Evolutionary conservation across 2,113 vertebrate species (phyloP), one percentile per base, ranked within the genome.

Genomic region (Antigone vipio): DNA sequence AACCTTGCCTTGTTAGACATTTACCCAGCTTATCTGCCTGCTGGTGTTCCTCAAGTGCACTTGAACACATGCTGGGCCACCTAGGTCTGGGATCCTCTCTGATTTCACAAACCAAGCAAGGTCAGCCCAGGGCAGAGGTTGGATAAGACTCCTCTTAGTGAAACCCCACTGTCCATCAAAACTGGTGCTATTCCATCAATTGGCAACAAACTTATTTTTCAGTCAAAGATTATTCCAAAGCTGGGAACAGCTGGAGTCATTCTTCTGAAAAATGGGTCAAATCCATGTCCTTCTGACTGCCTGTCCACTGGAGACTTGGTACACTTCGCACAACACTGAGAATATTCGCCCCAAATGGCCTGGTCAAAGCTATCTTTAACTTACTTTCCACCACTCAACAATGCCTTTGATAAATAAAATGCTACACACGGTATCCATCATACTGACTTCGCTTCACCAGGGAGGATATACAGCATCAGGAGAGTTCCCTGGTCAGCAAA

Each of bases 41-140:
- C 95, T 96, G 89, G 83, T 80, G 87, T 89, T 94, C 67, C 72
- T 72, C 49, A 89, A 91, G 85, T 23, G 66, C 80, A 49, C 93
- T 95, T 73, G 84, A 89, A 92, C 91, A 49, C 96, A 87, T 8
- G 56, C 93, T 94, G 88, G 71, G 95, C 92, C 85, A 87, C 84
- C 32, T 58, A 62, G 34, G 83, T 82, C 76, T n/a, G 63, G 49
- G 52, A 88, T 72, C 85, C 85, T 94, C 94, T 97, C 91, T 1
- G 5, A 45, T 96, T 96, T 96, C 97, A 96, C 87, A 76, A 50
- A 89, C 63, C 4, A 22, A 95, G 93, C 71, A 59, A 92, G 92
- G 96, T 94, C 95, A 93, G 71, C 35, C 62, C 32, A 69, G 94
- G 94, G 84, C 88, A 96, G 88, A 47, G 80, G 76, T 86, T 73